Percentiles rank a stretch among this genome's conserved stretches.
Evolutionary conservation across 2,888 invertebrate species (phyloP).

Genomic region (Eupithecia exiguata): DNA sequence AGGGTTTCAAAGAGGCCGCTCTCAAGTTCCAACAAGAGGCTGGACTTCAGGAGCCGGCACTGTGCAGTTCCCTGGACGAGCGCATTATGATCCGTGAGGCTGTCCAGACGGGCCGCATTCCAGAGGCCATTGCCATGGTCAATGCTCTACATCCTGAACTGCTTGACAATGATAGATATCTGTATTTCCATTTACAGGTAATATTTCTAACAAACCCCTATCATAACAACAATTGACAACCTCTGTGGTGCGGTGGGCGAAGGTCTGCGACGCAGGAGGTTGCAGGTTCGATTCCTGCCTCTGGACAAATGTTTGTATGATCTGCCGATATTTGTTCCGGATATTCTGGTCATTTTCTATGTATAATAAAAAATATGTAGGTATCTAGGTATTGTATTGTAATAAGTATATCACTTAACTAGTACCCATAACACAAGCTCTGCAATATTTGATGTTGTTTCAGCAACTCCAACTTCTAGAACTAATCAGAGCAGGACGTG

Average conservation of each 20-base stretch:
- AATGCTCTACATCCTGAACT: constrained; percentile 97
- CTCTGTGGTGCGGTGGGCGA: too few relatives aligned
- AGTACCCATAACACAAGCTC: too few relatives aligned
- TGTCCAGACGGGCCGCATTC: constrained; percentile 95
- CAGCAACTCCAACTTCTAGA: constrained; percentile 96
- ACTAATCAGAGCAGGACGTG: constrained; percentile 91
- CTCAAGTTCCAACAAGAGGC: constrained; percentile 98
- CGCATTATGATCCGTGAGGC: constrained; percentile 96
- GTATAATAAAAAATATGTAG: too few relatives aligned
- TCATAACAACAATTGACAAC: neutral
- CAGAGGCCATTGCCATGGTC: constrained; percentile 96
- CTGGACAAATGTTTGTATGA: too few relatives aligned
- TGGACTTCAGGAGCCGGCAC: constrained; percentile 84
- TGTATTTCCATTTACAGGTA: constrained; percentile 97
- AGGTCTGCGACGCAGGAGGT: too few relatives aligned
- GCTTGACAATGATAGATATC: constrained; percentile 96
- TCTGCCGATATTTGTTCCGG: too few relatives aligned
- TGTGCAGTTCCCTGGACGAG: constrained; percentile 92
- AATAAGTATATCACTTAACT: too few relatives aligned
- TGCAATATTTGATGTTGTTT: too few relatives aligned
- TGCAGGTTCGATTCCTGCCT: too few relatives aligned
- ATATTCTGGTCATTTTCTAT: too few relatives aligned
- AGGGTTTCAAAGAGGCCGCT: constrained; percentile 98
- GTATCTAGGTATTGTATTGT: too few relatives aligned
- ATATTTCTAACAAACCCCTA: neutral